These are phyloP conservation scores for Struthio camelus DNA, from an alignment of 2,113 vertebrate species.

Conservation along the genomic window DNA sequence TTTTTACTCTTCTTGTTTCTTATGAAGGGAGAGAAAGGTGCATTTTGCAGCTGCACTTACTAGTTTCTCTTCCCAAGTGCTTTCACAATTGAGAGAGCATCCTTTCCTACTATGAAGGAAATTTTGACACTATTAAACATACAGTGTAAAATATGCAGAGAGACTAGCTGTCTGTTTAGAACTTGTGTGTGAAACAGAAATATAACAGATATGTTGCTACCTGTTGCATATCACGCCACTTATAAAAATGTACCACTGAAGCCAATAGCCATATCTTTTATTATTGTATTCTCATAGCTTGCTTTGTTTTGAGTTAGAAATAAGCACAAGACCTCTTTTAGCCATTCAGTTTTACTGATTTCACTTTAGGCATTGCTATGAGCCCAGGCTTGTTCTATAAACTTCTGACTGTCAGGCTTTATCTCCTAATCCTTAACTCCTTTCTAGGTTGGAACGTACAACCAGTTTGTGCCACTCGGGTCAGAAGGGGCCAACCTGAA, in stretches of 20 bases:
- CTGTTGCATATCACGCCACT: background rate
- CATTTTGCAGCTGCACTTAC: background rate
- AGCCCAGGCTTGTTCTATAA: background rate
- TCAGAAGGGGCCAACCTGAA: background rate
- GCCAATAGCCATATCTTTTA: background rate
- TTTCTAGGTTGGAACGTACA: background rate
- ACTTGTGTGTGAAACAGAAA: slow-evolving; percentile 1
- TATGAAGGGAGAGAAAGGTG: background rate
- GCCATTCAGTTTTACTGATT: background rate
- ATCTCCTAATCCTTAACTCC: background rate
- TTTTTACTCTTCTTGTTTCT: background rate
- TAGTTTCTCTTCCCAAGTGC: background rate
- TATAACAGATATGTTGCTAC: background rate
- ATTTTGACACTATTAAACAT: slow-evolving; percentile 33
- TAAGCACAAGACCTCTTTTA: background rate
- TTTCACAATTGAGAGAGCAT: background rate
- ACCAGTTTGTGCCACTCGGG: background rate
- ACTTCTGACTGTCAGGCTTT: background rate
- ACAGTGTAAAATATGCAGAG: slow-evolving; percentile 44
- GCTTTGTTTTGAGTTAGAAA: background rate
- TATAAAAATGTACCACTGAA: background rate
- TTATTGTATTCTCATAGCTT: background rate
- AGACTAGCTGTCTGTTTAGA: background rate
- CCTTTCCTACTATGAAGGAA: background rate
- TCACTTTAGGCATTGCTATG: background rate